phyloP scores from a whole-genome alignment of 1,140 invertebrate genomes.

The Hydropsyche tenuis region DNA sequence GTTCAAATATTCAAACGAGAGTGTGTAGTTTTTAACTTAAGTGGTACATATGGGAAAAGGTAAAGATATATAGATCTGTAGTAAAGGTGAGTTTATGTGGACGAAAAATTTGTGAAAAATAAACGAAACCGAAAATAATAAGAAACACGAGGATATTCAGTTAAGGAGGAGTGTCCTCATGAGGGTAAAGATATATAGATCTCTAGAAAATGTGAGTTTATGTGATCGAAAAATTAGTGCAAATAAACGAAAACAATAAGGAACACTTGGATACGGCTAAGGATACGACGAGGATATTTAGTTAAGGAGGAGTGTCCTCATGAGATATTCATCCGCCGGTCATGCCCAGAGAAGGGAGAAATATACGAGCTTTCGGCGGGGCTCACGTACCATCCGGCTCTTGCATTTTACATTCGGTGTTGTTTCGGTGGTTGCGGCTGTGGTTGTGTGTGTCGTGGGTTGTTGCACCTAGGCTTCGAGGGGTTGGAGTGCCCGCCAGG shows the following conservation, averaged over 20 bases:
- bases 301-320: background rate
- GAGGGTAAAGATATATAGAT: no score
- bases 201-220: no score
- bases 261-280: background rate
- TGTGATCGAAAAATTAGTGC: no score
- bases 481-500: background rate
- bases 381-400: background rate
- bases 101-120: no score
- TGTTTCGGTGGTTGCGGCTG: background rate
- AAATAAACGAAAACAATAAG: background rate
- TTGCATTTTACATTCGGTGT: slow-evolving; percentile 13
- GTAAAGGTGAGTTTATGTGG: no score
- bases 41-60: background rate
- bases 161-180: background rate
- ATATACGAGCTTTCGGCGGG: background rate
- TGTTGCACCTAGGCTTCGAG: slow-evolving; percentile 15
- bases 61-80: no score
- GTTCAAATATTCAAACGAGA: slow-evolving; percentile 16
- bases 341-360: background rate
- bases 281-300: background rate
- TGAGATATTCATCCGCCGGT: slow-evolving; percentile 8
- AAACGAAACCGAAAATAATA: background rate
- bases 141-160: background rate
- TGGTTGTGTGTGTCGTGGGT: no score
- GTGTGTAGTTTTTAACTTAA: background rate